A percentile compares a stretch with the other conserved stretches of the same genome.
phyloP scores from a whole-genome alignment of 2,797 vertebrate genomes.

The Ataeniobius toweri region DNA sequence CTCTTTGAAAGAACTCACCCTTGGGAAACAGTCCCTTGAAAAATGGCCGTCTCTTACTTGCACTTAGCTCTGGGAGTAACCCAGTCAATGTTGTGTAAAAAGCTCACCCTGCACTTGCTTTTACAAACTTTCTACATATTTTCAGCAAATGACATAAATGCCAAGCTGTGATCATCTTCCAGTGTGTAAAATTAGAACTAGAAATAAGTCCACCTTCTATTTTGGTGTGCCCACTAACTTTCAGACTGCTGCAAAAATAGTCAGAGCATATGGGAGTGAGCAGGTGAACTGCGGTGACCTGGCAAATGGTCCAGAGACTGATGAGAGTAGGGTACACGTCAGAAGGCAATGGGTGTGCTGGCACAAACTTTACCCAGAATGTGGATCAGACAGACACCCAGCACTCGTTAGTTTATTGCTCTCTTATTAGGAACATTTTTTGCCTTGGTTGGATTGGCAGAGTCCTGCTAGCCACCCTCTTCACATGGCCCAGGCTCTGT shows the following conservation, averaged over 20 bases:
- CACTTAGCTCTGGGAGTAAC: constrained; percentile 70
- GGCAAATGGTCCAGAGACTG: constrained; percentile 69
- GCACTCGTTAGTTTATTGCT: constrained; percentile 80
- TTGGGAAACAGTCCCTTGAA: constrained; percentile 77
- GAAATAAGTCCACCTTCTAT: constrained; percentile 39
- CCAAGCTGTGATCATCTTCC: constrained; percentile 16
- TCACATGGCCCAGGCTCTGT: constrained; percentile 79
- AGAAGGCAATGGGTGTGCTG: constrained; percentile 72
- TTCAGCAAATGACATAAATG: constrained; percentile 28
- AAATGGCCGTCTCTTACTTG: constrained; percentile 75
- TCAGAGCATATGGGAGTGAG: constrained; percentile 70
- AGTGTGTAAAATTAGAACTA: constrained; percentile 51
- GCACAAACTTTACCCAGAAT: constrained; percentile 69
- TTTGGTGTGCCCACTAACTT: constrained; percentile 46
- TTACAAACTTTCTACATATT: constrained; percentile 26
- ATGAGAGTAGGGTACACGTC: constrained; percentile 64
- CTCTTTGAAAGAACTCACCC: constrained; percentile 70
- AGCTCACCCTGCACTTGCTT: constrained; percentile 53
- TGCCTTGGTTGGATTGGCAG: constrained; percentile 78
- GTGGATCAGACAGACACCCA: constrained; percentile 75
- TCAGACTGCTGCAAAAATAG: constrained; percentile 56
- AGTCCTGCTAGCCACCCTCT: constrained; percentile 77
- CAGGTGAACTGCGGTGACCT: constrained; percentile 75
- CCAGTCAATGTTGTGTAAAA: constrained; percentile 67
- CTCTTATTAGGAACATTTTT: constrained; percentile 82